Percentiles rank a stretch among this genome's conserved stretches.
phyloP scores from a whole-genome alignment of 2,113 vertebrate genomes.

The Passer domesticus region DNA sequence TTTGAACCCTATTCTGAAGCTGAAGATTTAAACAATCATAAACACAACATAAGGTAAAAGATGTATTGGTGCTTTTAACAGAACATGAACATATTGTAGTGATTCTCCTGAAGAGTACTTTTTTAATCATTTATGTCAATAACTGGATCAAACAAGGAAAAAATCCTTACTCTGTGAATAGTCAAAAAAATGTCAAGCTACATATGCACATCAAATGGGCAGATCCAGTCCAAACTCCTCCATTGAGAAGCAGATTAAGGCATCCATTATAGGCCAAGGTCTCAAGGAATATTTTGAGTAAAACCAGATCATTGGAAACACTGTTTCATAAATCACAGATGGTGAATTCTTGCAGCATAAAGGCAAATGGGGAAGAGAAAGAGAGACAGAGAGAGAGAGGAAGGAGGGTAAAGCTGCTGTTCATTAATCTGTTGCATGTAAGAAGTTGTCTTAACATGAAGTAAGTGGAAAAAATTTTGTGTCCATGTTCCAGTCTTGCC shows the following conservation, averaged over 20 bases:
- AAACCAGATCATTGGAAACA: not conserved
- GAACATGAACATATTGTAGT: not conserved
- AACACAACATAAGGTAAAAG: not conserved
- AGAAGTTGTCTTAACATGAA: not conserved
- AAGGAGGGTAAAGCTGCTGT: not conserved
- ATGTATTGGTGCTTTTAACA: not conserved
- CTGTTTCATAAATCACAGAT: not conserved
- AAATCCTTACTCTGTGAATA: not conserved
- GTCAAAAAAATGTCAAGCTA: not conserved
- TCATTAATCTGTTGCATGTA: not conserved
- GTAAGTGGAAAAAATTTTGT: not conserved
- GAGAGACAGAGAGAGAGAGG: not conserved
- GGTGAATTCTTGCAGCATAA: not conserved
- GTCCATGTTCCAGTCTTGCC: not conserved
- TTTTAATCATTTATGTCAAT: not conserved
- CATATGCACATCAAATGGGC: not conserved
- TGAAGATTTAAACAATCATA: not conserved
- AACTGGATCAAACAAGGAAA: not conserved
- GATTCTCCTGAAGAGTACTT: not conserved
- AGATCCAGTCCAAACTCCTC: not conserved
- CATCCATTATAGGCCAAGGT: not conserved
- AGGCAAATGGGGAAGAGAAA: not conserved
- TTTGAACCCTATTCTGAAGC: not conserved
- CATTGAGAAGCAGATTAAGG: not conserved
- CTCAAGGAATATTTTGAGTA: not conserved